Evolutionary conservation across 2,113 vertebrate genomes (phyloP), one percentile per base, ranked within the genome.

Genomic region (Epinephelus moara): DNA sequence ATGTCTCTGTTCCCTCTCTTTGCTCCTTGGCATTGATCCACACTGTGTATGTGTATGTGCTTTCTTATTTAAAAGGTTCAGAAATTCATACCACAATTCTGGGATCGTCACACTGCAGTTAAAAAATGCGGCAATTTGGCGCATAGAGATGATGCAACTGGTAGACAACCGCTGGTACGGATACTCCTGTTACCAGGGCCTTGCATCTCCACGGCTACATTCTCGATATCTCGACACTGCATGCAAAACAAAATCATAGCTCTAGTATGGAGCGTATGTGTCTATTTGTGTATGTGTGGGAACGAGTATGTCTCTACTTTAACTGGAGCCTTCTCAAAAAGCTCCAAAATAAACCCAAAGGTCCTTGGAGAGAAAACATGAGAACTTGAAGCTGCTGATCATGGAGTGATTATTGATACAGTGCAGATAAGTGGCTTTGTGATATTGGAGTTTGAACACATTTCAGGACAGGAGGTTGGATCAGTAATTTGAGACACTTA

Each of bases 61-160:
- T 62, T 82, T 33, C 85, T 37, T 49, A 33, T 80, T 82, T n/a
- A 78, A 78, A 76, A 72, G 84, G 25, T 90, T 88, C 56, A 84
- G 77, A 89, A 89, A 90, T 87, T 86, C 85, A 90, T 66, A 85
- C 74, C 78, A 80, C 85, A 83, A 83, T 84, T 83, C 85, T 42
- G 50, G 74, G 78, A 85, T 90, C 86, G 69, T 91, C 93, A 93
- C 93, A 94, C 94, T 95, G 94, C 94, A 93, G 94, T 88, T 94
- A 89, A 91, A 95, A 95, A 95, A 92, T 96, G 94, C 94, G 91
- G 93, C 95, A 95, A 89, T 90, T 94, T 92, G 86, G 90, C 88
- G 90, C 93, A 93, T 84, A 78, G 73, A 92, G 94, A 95, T 96
- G 95, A 96, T 95, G 95, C 94, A 96, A 96, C 91, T 79, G 69